Percentiles rank a stretch among this genome's conserved stretches.
phyloP scores from a whole-genome alignment of 2,113 vertebrate genomes.

The Poeciliopsis turrubarensis region DNA sequence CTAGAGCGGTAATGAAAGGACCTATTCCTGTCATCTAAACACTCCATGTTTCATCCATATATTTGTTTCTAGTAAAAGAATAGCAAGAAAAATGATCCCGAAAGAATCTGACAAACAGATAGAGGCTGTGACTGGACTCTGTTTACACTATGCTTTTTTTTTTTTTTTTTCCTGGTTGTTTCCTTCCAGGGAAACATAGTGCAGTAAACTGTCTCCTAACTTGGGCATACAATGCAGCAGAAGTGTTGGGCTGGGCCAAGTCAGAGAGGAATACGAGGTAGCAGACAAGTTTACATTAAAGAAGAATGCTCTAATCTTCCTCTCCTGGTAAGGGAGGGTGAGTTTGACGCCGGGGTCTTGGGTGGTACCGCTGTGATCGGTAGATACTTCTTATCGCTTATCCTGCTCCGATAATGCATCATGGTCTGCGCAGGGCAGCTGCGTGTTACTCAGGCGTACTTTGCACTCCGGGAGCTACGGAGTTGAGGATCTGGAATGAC shows the following conservation, averaged over 20 bases:
- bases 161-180: conserved; percentile 10
- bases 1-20: background rate
- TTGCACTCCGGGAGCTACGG: conserved; percentile 87
- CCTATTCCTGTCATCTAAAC: background rate
- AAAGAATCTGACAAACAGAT: conserved; percentile 26
- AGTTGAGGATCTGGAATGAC: conserved; percentile 88
- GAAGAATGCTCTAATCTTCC: conserved; percentile 74
- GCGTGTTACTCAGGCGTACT: conserved; percentile 75
- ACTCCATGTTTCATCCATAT: background rate
- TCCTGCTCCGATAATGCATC: conserved; percentile 20
- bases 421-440: conserved; percentile 6
- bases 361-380: conserved; percentile 34
- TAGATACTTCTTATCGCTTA: conserved; percentile 47
- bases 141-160: conserved; percentile 28
- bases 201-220: conserved; percentile 86
- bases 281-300: conserved; percentile 67
- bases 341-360: conserved; percentile 38
- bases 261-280: conserved; percentile 11
- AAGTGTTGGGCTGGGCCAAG: conserved; percentile 51
- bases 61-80: conserved; percentile 4
- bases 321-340: conserved; percentile 27
- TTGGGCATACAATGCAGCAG: conserved; percentile 81
- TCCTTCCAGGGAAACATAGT: conserved; percentile 57
- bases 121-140: conserved; percentile 7
- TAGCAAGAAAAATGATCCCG: background rate